phyloP scores from a whole-genome alignment of 2,888 invertebrate species.

The Oeneis ivallda region DNA sequence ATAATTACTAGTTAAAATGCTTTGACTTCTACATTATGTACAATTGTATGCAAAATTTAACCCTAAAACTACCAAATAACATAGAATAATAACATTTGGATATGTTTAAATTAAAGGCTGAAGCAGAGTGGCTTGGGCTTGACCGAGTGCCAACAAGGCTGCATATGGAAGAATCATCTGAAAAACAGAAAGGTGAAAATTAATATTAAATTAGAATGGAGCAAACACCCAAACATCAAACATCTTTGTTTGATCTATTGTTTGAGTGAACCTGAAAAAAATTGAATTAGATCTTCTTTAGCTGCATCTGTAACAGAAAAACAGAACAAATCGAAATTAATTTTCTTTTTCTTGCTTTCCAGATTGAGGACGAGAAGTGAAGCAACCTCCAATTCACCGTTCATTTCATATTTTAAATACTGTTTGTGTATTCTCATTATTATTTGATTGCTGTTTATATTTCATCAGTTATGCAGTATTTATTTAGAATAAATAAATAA shows the following conservation, averaged over 20 bases:
- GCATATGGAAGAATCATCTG: slow-evolving; percentile 79
- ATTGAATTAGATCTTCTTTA: slow-evolving; percentile 69
- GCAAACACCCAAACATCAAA: slow-evolving; percentile 72
- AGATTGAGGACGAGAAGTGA: slow-evolving; percentile 64
- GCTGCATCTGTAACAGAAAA: slow-evolving; percentile 78
- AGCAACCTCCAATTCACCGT: slow-evolving; percentile 37
- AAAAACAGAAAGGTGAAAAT: slow-evolving; percentile 79
- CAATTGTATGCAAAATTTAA: slow-evolving; percentile 38
- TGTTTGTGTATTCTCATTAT: slow-evolving; percentile 40
- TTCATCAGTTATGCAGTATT: slow-evolving; percentile 54
- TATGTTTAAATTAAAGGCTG: slow-evolving; percentile 80
- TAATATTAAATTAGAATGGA: slow-evolving; percentile 55
- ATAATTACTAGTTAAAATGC: neutral
- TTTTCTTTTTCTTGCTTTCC: slow-evolving; percentile 60
- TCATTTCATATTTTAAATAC: slow-evolving; percentile 31
- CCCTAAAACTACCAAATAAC: slow-evolving; percentile 46
- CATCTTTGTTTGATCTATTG: slow-evolving; percentile 46
- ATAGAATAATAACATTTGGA: slow-evolving; percentile 60
- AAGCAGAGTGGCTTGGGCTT: slow-evolving; percentile 83
- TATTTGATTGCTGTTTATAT: slow-evolving; percentile 50
- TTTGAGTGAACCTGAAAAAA: slow-evolving; percentile 71
- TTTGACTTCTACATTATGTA: slow-evolving; percentile 18
- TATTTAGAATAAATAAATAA: slow-evolving; percentile 52
- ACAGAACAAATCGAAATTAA: slow-evolving; percentile 70
- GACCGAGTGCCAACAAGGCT: slow-evolving; percentile 85